A percentile compares a stretch with the other conserved stretches of the same genome.
These are phyloP conservation scores for Drosophila burlai DNA, from an alignment of 1,140 invertebrate species.

Conservation along the genomic window DNA sequence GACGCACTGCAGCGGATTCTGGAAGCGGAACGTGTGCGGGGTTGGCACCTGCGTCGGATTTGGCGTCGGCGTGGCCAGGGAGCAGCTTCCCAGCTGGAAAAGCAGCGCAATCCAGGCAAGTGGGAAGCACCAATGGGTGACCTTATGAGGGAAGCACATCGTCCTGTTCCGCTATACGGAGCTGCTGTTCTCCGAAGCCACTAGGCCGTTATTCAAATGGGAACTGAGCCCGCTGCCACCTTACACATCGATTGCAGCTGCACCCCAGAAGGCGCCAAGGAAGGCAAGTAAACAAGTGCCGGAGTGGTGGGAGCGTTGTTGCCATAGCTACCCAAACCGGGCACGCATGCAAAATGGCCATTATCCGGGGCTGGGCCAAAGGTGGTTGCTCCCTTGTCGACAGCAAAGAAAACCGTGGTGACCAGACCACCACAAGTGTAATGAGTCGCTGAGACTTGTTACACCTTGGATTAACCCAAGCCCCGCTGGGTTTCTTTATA, in stretches of 20 bases:
- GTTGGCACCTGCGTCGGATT: conserved; percentile 44
- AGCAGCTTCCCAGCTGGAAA: conserved; percentile 35
- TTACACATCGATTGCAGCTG: conserved; percentile 58
- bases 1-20: conserved; percentile 55
- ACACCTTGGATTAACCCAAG: conserved; percentile 43
- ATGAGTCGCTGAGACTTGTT: conserved; percentile 53
- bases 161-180: conserved; percentile 4
- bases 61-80: conserved; percentile 12
- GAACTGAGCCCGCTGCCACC: conserved; percentile 47
- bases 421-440: conserved; percentile 7
- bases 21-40: conserved; percentile 65
- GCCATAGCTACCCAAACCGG: conserved; percentile 76
- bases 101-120: conserved; percentile 33
- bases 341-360: conserved; percentile 68
- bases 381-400: conserved; percentile 16
- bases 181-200: conserved; percentile 17
- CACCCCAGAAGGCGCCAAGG: conserved; percentile 34
- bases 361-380: conserved; percentile 38
- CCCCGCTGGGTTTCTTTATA: conserved; percentile 17
- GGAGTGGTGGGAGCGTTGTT: conserved; percentile 48
- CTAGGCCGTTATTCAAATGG: conserved; percentile 48
- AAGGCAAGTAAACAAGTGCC: conserved; percentile 72
- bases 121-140: conserved; percentile 36
- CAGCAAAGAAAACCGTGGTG: conserved; percentile 10
- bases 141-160: conserved; percentile 50